A percentile compares a stretch with the other conserved stretches of the same genome.
phyloP scores from a whole-genome alignment of 23 tunicate species.

The Ciona savignyi region DNA sequence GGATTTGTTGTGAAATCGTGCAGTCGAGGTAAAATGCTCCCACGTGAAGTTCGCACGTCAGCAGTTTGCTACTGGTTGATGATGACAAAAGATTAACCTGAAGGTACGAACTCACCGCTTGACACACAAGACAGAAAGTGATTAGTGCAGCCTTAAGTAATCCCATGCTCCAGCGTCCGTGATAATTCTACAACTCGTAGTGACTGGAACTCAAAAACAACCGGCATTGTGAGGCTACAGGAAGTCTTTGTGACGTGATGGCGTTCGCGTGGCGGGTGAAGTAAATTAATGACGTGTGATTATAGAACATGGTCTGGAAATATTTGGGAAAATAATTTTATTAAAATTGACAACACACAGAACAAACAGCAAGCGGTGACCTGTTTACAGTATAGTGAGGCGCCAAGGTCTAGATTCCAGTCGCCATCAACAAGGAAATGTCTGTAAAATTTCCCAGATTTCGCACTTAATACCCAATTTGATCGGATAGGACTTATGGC shows the following conservation, averaged over 20 bases:
- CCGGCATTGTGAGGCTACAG: neutral
- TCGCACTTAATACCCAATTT: neutral
- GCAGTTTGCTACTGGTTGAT: no score
- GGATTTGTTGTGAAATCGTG: no score
- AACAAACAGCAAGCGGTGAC: neutral
- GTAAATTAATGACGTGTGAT: neutral
- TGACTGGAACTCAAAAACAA: neutral
- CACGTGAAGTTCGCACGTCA: no score
- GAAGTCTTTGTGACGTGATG: neutral
- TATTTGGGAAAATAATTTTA: no score
- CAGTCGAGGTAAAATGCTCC: no score
- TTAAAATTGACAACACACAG: neutral
- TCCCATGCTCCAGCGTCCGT: neutral
- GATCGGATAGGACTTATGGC: conserved; percentile 1
- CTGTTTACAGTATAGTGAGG: neutral
- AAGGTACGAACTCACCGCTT: neutral
- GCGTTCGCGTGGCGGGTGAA: neutral
- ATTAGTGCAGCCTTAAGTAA: neutral
- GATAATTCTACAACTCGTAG: neutral
- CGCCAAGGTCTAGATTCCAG: neutral
- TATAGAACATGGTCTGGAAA: neutral
- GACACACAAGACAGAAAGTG: neutral
- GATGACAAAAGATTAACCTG: no score
- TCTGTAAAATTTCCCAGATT: neutral
- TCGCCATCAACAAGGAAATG: neutral